Conservation (phyloP, 1,140 invertebrate species). For the Monomorium pharaonis region DNA sequence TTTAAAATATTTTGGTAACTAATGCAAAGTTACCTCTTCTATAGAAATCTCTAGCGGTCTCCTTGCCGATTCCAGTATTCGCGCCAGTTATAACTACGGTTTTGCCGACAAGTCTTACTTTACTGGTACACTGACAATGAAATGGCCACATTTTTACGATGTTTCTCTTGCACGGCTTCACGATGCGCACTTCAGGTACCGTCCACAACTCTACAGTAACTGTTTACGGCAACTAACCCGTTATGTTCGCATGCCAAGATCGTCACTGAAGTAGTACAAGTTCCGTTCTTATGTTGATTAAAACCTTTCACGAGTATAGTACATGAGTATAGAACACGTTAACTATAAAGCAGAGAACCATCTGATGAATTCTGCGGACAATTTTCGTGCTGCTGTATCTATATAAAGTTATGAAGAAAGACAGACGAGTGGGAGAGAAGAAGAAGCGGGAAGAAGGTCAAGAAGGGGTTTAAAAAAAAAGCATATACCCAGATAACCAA, state of each 20-base stretch:
- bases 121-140: slow-evolving; percentile 86
- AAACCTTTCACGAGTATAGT: not conserved
- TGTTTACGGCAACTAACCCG: not conserved
- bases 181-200: not conserved
- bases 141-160: slow-evolving; percentile 85
- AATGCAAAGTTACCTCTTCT: slow-evolving; percentile 87
- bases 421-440: no score
- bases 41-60: slow-evolving; percentile 92
- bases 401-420: not conserved
- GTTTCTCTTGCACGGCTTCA: not conserved
- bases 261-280: not conserved
- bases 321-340: no score
- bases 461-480: no score
- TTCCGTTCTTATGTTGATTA: not conserved
- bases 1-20: no score
- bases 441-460: no score
- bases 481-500: no score
- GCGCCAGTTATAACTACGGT: slow-evolving; percentile 94
- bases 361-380: not conserved
- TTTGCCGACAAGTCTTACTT: slow-evolving; percentile 89
- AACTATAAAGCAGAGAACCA: not conserved
- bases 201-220: no score
- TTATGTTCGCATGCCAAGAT: not conserved
- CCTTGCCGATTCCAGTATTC: slow-evolving; percentile 96
- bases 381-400: not conserved